Base-by-base conservation (phyloP, 1,140 invertebrate species). In the Drosophila sulfurigaster region DNA sequence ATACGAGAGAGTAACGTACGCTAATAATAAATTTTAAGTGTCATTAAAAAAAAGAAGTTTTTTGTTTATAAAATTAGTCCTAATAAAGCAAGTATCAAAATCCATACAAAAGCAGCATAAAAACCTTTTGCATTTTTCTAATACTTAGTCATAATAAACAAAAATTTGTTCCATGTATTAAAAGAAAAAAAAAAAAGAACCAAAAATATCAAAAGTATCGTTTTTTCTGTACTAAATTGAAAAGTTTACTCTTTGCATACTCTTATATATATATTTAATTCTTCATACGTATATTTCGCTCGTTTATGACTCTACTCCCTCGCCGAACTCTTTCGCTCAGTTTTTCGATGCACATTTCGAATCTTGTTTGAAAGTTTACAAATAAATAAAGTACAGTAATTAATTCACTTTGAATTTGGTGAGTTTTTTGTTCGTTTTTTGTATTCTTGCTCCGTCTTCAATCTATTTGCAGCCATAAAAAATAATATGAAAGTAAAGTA, bases 221-320 rank as follows among this genome's bases (percentile, higher is more conserved):
- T 58, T 64, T 52, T 48, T 70, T 68, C 68, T 64, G 46, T 69
- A 69, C 28, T 69, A 63, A 77, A 82, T 56, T 71, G 35, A 57
- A 76, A 63, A 82, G 58, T 85, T 86, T 69, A 85, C 72, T 82
- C 60, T 74, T 81, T 81, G 78, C 78, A 88, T 83, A 76, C 32
- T 25, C 20, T 43, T 60, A 28, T 57, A 66, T 79, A 74, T 68
- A 67, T 59, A 68, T 79, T 49, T 25, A 65, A 73, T 74, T 52
- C 70, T 74, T 52, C 70, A 71, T 81, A 64, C 75, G 68, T 75
- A 87, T 80, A 62, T 79, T 83, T 88, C 83, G 77, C 83, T 83
- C 77, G 85, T 81, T 87, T 87, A 78, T 87, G 81, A 89, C 83
- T 83, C 81, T 82, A 75, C 78, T 86, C 78, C 79, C 87, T 87